phyloP scores from a whole-genome alignment of 2,797 vertebrate genomes.

The Ptychadena robeensis region DNA sequence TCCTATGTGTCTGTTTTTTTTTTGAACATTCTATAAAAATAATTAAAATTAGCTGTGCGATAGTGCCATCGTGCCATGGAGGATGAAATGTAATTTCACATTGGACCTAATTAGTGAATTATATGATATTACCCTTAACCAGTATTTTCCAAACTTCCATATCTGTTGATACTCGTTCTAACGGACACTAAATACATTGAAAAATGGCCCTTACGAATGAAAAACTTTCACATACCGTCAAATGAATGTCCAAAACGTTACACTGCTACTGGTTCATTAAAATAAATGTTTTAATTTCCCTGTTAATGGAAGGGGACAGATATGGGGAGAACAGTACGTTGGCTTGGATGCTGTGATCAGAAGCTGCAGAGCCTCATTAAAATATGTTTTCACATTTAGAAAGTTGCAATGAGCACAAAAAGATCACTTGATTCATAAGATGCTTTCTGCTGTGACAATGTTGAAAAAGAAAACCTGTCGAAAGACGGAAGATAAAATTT shows the following conservation, averaged over 20 bases:
- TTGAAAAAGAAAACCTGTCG: constrained; percentile 60
- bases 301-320: constrained; percentile 58
- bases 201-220: background rate
- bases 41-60: background rate
- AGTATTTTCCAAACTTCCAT: background rate
- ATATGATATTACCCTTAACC: background rate
- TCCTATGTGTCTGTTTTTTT: too few relatives aligned
- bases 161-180: background rate
- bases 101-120: constrained; percentile 30
- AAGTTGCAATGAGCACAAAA: constrained; percentile 55
- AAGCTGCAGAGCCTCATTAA: constrained; percentile 56
- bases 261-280: constrained; percentile 37
- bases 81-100: constrained; percentile 31
- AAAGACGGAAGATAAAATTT: constrained; percentile 66
- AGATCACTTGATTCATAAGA: constrained; percentile 64
- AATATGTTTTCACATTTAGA: constrained; percentile 54
- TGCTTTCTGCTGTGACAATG: constrained; percentile 61
- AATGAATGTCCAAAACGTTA: constrained; percentile 7
- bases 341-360: constrained; percentile 54
- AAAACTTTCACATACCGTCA: background rate
- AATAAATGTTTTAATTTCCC: constrained; percentile 57
- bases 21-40: background rate
- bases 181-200: background rate
- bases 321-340: constrained; percentile 42
- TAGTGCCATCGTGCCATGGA: constrained; percentile 24